Percentiles rank a stretch among this genome's conserved stretches.
Evolutionary conservation across 2,797 vertebrate species (phyloP).

Genomic region (Sorex maritimensis): DNA sequence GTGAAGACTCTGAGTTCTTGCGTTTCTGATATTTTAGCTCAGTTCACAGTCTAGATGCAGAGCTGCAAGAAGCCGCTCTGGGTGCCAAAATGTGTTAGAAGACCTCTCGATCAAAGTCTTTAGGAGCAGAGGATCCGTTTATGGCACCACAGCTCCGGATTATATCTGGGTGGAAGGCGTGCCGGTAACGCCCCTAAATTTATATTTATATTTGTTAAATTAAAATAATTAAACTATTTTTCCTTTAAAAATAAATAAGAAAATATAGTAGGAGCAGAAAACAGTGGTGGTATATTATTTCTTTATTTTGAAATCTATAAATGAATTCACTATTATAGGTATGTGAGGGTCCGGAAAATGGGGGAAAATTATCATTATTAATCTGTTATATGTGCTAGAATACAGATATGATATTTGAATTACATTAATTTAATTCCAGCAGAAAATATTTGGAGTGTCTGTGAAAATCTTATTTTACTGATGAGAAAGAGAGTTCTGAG

Average conservation of each 20-base stretch:
- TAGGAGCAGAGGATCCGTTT: too few relatives aligned
- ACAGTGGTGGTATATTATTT: neutral
- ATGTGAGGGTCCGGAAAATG: neutral
- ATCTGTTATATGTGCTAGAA: neutral
- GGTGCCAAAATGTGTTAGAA: too few relatives aligned
- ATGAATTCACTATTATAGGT: neutral
- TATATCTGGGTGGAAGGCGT: too few relatives aligned
- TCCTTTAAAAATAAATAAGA: neutral
- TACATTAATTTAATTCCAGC: neutral
- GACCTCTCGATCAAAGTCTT: too few relatives aligned
- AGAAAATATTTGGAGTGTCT: neutral
- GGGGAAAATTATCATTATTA: neutral
- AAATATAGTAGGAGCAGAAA: neutral
- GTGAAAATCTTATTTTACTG: neutral
- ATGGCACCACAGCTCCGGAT: too few relatives aligned
- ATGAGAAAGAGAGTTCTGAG: neutral
- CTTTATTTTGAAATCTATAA: slow-evolving; percentile 7
- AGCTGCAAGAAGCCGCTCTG: too few relatives aligned
- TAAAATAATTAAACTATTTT: neutral
- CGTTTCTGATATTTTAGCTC: too few relatives aligned
- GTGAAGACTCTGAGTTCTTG: too few relatives aligned
- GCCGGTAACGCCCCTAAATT: too few relatives aligned
- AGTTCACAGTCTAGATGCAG: too few relatives aligned
- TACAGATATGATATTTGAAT: neutral
- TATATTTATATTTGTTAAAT: too few relatives aligned